These are phyloP conservation scores for Umimayanthus kanabou DNA, from an alignment of 92 coral and sea anemone genomes.

Conservation along the genomic window DNA sequence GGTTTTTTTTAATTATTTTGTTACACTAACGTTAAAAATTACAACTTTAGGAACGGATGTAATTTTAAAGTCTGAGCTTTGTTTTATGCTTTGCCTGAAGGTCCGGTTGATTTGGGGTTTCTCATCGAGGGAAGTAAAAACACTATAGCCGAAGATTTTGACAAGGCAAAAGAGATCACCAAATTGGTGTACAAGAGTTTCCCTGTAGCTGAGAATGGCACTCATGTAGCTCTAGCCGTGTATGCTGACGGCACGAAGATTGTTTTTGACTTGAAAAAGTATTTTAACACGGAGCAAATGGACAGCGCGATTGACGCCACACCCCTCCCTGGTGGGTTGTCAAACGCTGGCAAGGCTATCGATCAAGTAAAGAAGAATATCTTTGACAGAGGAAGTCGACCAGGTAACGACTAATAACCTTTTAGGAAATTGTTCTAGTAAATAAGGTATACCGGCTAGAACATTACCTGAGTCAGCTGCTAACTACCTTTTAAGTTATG, in stretches of 20 bases:
- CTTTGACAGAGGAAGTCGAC: constrained; percentile 65
- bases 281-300: constrained; percentile 60
- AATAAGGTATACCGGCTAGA: no score
- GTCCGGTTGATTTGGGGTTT: constrained; percentile 73
- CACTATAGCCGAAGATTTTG: constrained; percentile 71
- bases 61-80: neutral
- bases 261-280: constrained; percentile 63
- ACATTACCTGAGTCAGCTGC: no score
- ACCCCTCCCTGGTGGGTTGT: constrained; percentile 66
- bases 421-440: no score
- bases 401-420: constrained; percentile 23
- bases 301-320: constrained; percentile 66
- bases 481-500: no score
- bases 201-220: constrained; percentile 62
- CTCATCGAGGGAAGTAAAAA: constrained; percentile 85
- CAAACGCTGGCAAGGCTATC: constrained; percentile 66
- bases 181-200: constrained; percentile 70
- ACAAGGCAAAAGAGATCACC: constrained; percentile 70
- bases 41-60: neutral
- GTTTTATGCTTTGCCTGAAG: constrained; percentile 29
- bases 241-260: constrained; percentile 60
- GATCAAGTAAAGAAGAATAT: constrained; percentile 55
- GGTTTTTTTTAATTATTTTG: no score
- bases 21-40: no score
- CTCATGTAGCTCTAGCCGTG: constrained; percentile 81